Evolutionary conservation across 2,888 invertebrate genomes (phyloP).

Genomic region (Polydrusus cervinus): DNA sequence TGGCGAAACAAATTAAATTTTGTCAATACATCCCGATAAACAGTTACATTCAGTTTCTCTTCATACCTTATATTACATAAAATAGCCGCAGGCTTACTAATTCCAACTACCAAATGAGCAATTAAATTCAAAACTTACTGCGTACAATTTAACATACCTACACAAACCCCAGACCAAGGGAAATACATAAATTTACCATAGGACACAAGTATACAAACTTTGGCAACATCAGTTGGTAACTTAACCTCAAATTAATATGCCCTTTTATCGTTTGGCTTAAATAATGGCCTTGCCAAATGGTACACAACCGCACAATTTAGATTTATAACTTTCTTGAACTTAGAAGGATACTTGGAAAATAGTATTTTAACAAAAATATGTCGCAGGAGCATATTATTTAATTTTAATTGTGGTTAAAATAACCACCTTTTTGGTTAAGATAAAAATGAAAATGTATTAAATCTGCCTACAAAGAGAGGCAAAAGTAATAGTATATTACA

Average conservation of each 20-base stretch:
- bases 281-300: conserved; percentile 47
- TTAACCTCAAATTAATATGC: conserved; percentile 52
- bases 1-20: no score
- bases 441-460: no score
- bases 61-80: no score
- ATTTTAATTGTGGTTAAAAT: no score
- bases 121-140: background rate
- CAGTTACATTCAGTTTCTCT: no score
- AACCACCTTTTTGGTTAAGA: no score
- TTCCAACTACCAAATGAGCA: no score
- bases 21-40: no score
- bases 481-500: no score
- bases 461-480: no score
- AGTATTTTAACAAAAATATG: background rate
- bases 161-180: conserved; percentile 12
- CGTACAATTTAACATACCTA: conserved; percentile 5
- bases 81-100: background rate
- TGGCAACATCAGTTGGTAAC: conserved; percentile 41
- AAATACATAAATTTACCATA: conserved; percentile 42
- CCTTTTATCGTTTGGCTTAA: conserved; percentile 35
- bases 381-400: no score
- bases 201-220: conserved; percentile 43
- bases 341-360: conserved; percentile 29
- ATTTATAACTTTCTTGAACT: conserved; percentile 48
- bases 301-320: conserved; percentile 37